Evolutionary conservation across 2,797 vertebrate species (phyloP).

Genomic region (Hephaestus fuliginosus): DNA sequence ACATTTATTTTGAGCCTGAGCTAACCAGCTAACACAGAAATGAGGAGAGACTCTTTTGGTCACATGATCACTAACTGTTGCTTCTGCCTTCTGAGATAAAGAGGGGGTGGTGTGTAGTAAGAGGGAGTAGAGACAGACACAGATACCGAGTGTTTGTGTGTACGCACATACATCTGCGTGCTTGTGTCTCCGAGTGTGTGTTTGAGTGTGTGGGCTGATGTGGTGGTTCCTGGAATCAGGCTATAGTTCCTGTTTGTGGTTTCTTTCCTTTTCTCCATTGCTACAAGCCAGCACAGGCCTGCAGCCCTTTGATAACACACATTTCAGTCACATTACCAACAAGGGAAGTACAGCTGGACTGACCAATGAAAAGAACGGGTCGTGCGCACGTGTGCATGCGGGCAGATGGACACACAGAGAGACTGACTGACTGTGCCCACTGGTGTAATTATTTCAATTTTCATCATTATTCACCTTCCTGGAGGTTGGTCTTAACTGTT

Average conservation of each 20-base stretch:
- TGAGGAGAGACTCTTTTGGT: constrained; percentile 11
- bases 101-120: constrained; percentile 29
- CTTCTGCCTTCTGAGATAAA: constrained; percentile 68
- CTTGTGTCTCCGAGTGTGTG: background rate
- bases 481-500: constrained; percentile 23
- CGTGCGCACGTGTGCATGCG: background rate
- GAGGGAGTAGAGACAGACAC: constrained; percentile 9
- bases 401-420: background rate
- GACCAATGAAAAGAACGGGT: constrained; percentile 31
- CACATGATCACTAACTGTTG: constrained; percentile 76
- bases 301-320: constrained; percentile 66
- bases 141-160: constrained; percentile 17
- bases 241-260: constrained; percentile 63
- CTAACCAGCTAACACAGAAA: constrained; percentile 18
- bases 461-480: constrained; percentile 32
- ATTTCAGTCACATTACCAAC: constrained; percentile 57
- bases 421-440: background rate
- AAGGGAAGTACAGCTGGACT: constrained; percentile 44
- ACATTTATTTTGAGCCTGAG: constrained; percentile 4
- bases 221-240: constrained; percentile 61
- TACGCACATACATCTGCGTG: background rate
- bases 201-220: constrained; percentile 17
- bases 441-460: constrained; percentile 35
- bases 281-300: constrained; percentile 47
- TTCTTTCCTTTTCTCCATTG: constrained; percentile 44